Evolutionary conservation across 2,113 vertebrate genomes (phyloP).

Genomic region (Hippoglossus stenolepis): DNA sequence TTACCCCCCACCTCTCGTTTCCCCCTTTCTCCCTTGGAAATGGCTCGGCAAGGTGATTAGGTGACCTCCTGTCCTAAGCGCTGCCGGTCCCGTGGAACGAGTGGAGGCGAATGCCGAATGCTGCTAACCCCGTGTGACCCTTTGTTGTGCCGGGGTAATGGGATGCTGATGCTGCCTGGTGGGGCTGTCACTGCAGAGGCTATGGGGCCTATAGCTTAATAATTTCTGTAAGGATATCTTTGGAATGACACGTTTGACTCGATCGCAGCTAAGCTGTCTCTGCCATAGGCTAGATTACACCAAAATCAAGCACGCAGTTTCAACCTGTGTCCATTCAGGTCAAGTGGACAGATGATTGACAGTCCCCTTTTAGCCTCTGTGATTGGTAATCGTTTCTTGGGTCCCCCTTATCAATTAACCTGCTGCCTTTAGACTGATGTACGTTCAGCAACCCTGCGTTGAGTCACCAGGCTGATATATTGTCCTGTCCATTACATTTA

Average conservation of each 20-base stretch:
- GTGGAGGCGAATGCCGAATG: slow-evolving; percentile 86
- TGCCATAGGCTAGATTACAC: slow-evolving; percentile 54
- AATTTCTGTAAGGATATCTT: slow-evolving; percentile 70
- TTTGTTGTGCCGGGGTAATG: slow-evolving; percentile 89
- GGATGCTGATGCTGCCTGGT: slow-evolving; percentile 74
- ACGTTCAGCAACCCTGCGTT: slow-evolving; percentile 47
- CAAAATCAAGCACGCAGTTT: slow-evolving; percentile 51
- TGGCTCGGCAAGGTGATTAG: slow-evolving; percentile 65
- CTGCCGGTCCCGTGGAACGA: slow-evolving; percentile 74
- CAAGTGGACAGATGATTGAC: slow-evolving; percentile 78
- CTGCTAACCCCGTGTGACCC: slow-evolving; percentile 89
- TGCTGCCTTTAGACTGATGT: slow-evolving; percentile 52
- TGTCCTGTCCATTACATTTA: slow-evolving; percentile 33
- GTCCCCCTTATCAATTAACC: slow-evolving; percentile 79
- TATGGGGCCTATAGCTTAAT: slow-evolving; percentile 47
- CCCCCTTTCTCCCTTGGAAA: slow-evolving; percentile 55
- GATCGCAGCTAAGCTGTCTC: slow-evolving; percentile 48
- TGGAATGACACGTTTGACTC: slow-evolving; percentile 51
- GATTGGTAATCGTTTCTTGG: slow-evolving; percentile 77
- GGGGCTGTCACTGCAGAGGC: slow-evolving; percentile 53
- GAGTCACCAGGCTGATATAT: slow-evolving; percentile 45
- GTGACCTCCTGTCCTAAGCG: slow-evolving; percentile 71
- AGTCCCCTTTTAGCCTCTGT: slow-evolving; percentile 68
- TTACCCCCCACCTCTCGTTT: neutral
- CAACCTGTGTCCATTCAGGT: slow-evolving; percentile 49